Conservation (phyloP, 2,888 invertebrate species). For the Erebia epiphron region DNA sequence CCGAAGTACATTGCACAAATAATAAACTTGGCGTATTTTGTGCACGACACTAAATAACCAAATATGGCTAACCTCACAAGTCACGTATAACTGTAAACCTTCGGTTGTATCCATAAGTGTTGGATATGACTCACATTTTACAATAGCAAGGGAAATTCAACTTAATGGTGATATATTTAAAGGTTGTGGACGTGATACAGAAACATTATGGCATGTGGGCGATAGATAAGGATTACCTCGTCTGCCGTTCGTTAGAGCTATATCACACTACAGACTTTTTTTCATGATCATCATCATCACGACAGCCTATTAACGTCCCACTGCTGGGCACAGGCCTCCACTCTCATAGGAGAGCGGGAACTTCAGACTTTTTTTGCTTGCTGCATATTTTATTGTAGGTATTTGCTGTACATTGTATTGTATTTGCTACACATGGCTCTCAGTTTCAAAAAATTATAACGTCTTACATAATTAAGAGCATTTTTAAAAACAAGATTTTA, state of each 20-base stretch:
- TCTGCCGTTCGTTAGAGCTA: conserved; percentile 21
- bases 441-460: too few species aligned
- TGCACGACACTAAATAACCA: conserved; percentile 61
- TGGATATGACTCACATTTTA: conserved; percentile 58
- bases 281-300: too few species aligned
- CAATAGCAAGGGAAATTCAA: conserved; percentile 46
- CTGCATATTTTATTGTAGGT: too few species aligned
- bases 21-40: conserved; percentile 39
- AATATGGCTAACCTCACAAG: conserved; percentile 58
- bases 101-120: conserved; percentile 55
- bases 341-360: too few species aligned
- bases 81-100: conserved; percentile 59
- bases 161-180: conserved; percentile 47
- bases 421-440: not conserved
- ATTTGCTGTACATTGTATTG: not conserved
- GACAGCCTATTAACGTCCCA: too few species aligned
- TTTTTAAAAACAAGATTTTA: too few species aligned
- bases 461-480: too few species aligned
- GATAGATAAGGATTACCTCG: conserved; percentile 65
- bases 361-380: not conserved
- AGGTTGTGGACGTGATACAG: conserved; percentile 39
- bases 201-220: conserved; percentile 54
- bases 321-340: too few species aligned
- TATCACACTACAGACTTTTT: not conserved
- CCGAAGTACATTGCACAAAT: conserved; percentile 27